phyloP scores from a whole-genome alignment of 2,113 vertebrate genomes.

The Nymphicus hollandicus region DNA sequence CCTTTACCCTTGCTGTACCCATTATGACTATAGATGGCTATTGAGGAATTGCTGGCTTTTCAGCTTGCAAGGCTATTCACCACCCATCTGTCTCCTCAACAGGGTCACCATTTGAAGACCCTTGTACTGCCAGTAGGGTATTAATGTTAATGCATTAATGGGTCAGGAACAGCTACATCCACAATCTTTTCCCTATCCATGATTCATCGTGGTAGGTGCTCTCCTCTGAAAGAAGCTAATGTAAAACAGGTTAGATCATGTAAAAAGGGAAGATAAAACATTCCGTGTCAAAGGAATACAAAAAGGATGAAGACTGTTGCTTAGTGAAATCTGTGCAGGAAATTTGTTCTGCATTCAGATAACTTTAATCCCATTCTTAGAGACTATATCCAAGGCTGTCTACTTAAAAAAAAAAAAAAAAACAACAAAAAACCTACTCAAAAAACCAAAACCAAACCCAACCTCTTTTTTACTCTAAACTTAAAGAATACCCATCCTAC shows the following conservation, averaged over 20 bases:
- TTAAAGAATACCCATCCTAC: not conserved
- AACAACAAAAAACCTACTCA: no score
- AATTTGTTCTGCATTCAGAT: not conserved
- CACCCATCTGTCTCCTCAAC: not conserved
- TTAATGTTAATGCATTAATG: not conserved
- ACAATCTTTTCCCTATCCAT: not conserved
- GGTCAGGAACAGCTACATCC: not conserved
- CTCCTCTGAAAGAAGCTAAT: not conserved
- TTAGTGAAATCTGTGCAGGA: not conserved
- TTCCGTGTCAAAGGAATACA: not conserved
- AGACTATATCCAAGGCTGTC: not conserved
- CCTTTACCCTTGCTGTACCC: not conserved
- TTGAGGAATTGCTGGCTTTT: not conserved
- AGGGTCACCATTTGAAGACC: not conserved
- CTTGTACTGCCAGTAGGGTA: not conserved
- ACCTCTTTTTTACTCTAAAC: not conserved
- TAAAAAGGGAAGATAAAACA: not conserved
- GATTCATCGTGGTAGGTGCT: not conserved
- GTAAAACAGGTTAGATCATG: not conserved
- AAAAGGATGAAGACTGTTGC: not conserved
- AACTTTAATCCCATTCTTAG: not conserved
- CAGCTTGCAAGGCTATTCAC: not conserved
- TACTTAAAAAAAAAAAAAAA: not conserved
- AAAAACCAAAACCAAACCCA: not conserved
- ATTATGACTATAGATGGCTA: not conserved